These are phyloP conservation scores for Sesia bembeciformis DNA, from an alignment of 2,888 invertebrate genomes.

Conservation along the genomic window DNA sequence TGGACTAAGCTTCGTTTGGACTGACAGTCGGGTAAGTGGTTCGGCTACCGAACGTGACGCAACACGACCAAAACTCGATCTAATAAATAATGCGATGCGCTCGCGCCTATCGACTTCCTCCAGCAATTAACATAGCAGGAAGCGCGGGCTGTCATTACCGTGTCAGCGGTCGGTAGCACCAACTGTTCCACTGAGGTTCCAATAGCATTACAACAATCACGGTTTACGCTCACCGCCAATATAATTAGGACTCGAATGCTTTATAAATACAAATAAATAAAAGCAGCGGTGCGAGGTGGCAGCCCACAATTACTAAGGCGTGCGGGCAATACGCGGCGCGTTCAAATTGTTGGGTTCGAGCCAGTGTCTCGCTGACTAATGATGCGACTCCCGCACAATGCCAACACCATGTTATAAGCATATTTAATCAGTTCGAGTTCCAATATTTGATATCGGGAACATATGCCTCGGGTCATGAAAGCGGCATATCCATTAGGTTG, in stretches of 20 bases:
- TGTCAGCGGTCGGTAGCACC: slow-evolving; percentile 56
- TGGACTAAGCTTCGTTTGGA: slow-evolving; percentile 48
- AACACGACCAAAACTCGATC: slow-evolving; percentile 53
- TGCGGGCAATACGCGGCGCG: slow-evolving; percentile 28
- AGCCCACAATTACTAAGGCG: slow-evolving; percentile 59
- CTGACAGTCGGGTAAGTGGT: slow-evolving; percentile 66
- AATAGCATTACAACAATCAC: slow-evolving; percentile 56
- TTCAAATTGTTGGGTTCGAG: slow-evolving; percentile 60
- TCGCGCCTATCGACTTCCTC: slow-evolving; percentile 51
- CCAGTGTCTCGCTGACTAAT: slow-evolving; percentile 63
- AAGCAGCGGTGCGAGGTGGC: slow-evolving; percentile 60
- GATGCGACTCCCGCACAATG: slow-evolving; percentile 48
- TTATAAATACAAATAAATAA: slow-evolving; percentile 72
- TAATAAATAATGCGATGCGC: slow-evolving; percentile 64
- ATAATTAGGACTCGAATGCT: slow-evolving; percentile 64
- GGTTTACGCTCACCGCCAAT: slow-evolving; percentile 39
- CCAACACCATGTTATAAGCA: slow-evolving; percentile 42
- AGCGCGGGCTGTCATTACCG: slow-evolving; percentile 65
- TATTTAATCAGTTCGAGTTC: slow-evolving; percentile 50
- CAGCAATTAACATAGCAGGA: slow-evolving; percentile 69
- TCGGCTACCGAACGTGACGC: slow-evolving; percentile 45
- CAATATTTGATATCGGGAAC: slow-evolving; percentile 50
- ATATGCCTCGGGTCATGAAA: slow-evolving; percentile 34
- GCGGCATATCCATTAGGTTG: not conserved
- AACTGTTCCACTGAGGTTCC: slow-evolving; percentile 44